These are phyloP conservation scores for Gasterosteus aculeatus DNA, from an alignment of 2,113 vertebrate genomes.

Conservation along the genomic window DNA sequence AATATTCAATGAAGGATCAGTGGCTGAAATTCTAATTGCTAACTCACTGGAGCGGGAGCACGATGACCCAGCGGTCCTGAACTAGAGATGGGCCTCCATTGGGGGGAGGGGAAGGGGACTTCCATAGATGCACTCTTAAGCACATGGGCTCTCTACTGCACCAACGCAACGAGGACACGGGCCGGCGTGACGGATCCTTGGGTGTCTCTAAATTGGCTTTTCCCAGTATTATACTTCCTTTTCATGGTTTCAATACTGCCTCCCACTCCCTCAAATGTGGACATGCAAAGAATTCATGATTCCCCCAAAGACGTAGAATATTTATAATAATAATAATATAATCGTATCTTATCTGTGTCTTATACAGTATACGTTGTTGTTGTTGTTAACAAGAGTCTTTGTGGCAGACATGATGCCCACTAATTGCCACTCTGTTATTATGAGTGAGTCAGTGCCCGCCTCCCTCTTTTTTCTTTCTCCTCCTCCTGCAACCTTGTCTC, in stretches of 20 bases:
- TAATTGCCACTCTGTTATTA: constrained; percentile 28
- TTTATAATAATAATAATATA: neutral
- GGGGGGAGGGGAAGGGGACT: neutral
- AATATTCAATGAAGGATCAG: constrained; percentile 78
- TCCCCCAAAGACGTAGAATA: neutral
- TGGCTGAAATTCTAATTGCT: constrained; percentile 57
- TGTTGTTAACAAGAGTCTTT: neutral
- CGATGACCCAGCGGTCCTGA: constrained; percentile 44
- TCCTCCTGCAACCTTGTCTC: neutral
- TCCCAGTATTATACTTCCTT: neutral
- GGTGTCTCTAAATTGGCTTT: constrained; percentile 29
- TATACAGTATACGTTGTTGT: neutral
- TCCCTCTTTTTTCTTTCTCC: neutral
- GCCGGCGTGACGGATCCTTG: neutral
- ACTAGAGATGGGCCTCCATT: constrained; percentile 54
- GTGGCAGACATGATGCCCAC: constrained; percentile 9
- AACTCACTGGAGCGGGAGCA: constrained; percentile 45
- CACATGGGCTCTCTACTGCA: constrained; percentile 10
- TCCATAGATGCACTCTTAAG: constrained; percentile 19
- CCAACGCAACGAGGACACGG: constrained; percentile 1
- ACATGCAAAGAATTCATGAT: neutral
- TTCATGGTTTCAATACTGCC: neutral
- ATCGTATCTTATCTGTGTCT: neutral
- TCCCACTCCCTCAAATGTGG: no score
- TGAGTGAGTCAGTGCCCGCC: constrained; percentile 21